Percentiles rank a stretch among this genome's conserved stretches.
Conservation (phyloP, 2,888 invertebrate genomes). For the Macrophya annulata region DNA sequence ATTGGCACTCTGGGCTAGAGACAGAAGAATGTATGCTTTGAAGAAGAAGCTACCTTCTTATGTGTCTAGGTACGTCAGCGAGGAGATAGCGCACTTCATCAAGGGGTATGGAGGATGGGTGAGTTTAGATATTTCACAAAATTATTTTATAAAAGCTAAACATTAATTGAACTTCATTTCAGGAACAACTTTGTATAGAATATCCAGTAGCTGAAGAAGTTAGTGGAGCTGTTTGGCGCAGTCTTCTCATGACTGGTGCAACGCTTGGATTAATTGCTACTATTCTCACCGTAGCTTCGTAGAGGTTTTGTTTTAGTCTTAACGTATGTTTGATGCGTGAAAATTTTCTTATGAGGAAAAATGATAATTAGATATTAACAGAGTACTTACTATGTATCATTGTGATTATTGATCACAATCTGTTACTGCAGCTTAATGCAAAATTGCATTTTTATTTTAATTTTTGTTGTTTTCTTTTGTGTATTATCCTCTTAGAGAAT, state of each 20-base stretch:
- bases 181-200: slow-evolving; percentile 78
- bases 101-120: slow-evolving; percentile 80
- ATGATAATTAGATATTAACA: neutral
- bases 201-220: slow-evolving; percentile 78
- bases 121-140: too few species aligned
- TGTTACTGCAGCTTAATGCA: neutral
- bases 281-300: slow-evolving; percentile 77
- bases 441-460: neutral
- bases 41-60: slow-evolving; percentile 76
- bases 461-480: too few species aligned
- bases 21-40: slow-evolving; percentile 75
- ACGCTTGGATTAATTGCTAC: slow-evolving; percentile 77
- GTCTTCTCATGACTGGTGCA: slow-evolving; percentile 77
- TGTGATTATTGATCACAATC: neutral
- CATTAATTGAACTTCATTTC: slow-evolving; percentile 41
- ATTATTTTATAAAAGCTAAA: slow-evolving; percentile 43
- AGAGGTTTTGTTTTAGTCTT: slow-evolving; percentile 57
- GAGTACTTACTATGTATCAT: neutral
- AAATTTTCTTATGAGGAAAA: neutral
- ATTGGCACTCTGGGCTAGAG: slow-evolving; percentile 77
- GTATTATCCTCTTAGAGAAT: neutral
- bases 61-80: slow-evolving; percentile 78
- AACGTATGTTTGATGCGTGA: neutral
- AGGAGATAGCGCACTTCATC: slow-evolving; percentile 78
- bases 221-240: slow-evolving; percentile 77